Evolutionary conservation across 1,140 invertebrate genomes (phyloP).

Genomic region (Ganaspis sp.): DNA sequence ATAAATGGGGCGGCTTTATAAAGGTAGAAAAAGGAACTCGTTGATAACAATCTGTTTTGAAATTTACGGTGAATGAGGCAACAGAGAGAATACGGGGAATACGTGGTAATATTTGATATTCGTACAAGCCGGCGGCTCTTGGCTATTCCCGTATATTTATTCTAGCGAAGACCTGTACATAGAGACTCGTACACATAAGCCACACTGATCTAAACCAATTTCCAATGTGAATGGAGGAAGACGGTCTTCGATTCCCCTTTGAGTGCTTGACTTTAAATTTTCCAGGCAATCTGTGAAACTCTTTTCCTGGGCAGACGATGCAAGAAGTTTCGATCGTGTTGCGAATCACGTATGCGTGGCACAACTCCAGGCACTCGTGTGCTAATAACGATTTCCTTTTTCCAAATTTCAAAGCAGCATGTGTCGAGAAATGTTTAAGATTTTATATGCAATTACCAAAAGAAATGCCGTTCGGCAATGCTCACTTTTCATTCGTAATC

Average conservation of each 20-base stretch:
- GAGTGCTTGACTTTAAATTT: constrained; percentile 40
- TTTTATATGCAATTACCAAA: neutral
- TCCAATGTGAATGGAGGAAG: constrained; percentile 37
- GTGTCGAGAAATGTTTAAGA: constrained; percentile 13
- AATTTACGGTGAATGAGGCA: neutral
- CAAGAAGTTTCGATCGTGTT: constrained; percentile 14
- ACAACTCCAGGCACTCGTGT: constrained; percentile 35
- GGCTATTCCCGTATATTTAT: constrained; percentile 12
- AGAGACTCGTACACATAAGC: constrained; percentile 17
- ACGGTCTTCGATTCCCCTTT: constrained; percentile 42
- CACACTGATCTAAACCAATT: constrained; percentile 42
- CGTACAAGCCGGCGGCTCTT: neutral
- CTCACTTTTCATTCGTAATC: neutral
- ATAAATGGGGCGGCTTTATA: neutral
- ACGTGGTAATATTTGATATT: constrained; percentile 27
- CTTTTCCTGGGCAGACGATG: constrained; percentile 29
- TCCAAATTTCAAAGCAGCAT: constrained; percentile 7
- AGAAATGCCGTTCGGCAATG: neutral
- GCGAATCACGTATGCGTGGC: constrained; percentile 21
- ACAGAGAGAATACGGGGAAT: constrained; percentile 8
- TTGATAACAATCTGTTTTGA: neutral
- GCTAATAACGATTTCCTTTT: constrained; percentile 17
- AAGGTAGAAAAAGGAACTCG: neutral
- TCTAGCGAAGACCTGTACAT: neutral
- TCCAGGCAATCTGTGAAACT: constrained; percentile 42